phyloP scores from a whole-genome alignment of 2,888 invertebrate species.

The Tachystola acroxantha region DNA sequence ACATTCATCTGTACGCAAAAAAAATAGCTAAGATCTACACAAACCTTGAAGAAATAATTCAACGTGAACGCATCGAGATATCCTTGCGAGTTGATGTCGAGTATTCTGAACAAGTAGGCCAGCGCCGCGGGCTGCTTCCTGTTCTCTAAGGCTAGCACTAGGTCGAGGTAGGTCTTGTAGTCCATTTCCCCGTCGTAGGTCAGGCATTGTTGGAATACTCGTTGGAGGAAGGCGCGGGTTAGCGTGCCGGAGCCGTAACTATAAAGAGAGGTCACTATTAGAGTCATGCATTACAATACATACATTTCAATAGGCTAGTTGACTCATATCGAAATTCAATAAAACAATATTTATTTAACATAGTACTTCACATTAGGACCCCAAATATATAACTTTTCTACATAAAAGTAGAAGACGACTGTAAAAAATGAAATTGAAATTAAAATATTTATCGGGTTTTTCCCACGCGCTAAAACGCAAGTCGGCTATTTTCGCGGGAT shows the following conservation, averaged over 20 bases:
- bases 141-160: constrained; percentile 95
- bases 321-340: no score
- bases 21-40: no score
- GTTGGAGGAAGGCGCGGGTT: constrained; percentile 92
- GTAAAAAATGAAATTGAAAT: no score
- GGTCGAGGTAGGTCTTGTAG: constrained; percentile 97
- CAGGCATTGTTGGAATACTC: constrained; percentile 96
- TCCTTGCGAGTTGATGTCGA: constrained; percentile 93
- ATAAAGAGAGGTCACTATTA: constrained; percentile 9
- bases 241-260: constrained; percentile 94
- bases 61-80: constrained; percentile 94
- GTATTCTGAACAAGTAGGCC: constrained; percentile 93
- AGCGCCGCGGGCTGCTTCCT: constrained; percentile 93
- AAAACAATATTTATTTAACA: no score
- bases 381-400: no score
- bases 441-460: no score
- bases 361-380: no score
- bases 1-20: no score
- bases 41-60: constrained; percentile 95
- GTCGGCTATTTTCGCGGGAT: no score
- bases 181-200: constrained; percentile 98
- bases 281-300: background rate
- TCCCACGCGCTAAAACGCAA: no score
- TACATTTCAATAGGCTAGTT: background rate
- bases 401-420: no score